A percentile compares a stretch with the other conserved stretches of the same genome.
Evolutionary conservation across 2,888 invertebrate genomes (phyloP).

Genomic region (Athalia circularis): DNA sequence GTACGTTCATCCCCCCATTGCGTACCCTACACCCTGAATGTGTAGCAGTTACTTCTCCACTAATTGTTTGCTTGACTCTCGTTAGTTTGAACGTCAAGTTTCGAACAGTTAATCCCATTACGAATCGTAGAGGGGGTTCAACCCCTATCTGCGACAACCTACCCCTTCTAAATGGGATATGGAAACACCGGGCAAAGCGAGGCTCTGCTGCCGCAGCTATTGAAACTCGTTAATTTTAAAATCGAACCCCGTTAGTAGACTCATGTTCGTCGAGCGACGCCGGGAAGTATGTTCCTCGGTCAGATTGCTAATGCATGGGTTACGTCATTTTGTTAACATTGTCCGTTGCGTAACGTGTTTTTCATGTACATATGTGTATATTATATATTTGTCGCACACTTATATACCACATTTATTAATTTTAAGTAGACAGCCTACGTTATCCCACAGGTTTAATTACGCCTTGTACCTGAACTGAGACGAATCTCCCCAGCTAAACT

Average conservation of each 20-base stretch:
- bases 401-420: too few species aligned
- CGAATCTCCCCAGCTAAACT: too few species aligned
- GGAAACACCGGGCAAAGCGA: slow-evolving; percentile 12
- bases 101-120: slow-evolving; percentile 64
- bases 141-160: background rate
- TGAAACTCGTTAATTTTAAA: slow-evolving; percentile 44
- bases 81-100: slow-evolving; percentile 63
- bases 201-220: slow-evolving; percentile 7
- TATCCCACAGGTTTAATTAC: too few species aligned
- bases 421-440: too few species aligned
- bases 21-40: background rate
- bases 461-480: too few species aligned
- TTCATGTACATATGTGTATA: too few species aligned
- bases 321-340: slow-evolving; percentile 20
- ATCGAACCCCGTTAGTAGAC: slow-evolving; percentile 50
- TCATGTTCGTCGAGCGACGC: slow-evolving; percentile 59
- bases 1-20: too few species aligned
- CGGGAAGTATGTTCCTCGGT: slow-evolving; percentile 45
- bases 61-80: slow-evolving; percentile 58
- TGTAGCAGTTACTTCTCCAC: slow-evolving; percentile 54
- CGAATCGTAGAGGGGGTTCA: slow-evolving; percentile 32
- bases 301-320: slow-evolving; percentile 43
- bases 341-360: background rate
- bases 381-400: too few species aligned
- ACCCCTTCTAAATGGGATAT: background rate